phyloP scores from a whole-genome alignment of 2,797 vertebrate species.

The Myotis myotis region DNA sequence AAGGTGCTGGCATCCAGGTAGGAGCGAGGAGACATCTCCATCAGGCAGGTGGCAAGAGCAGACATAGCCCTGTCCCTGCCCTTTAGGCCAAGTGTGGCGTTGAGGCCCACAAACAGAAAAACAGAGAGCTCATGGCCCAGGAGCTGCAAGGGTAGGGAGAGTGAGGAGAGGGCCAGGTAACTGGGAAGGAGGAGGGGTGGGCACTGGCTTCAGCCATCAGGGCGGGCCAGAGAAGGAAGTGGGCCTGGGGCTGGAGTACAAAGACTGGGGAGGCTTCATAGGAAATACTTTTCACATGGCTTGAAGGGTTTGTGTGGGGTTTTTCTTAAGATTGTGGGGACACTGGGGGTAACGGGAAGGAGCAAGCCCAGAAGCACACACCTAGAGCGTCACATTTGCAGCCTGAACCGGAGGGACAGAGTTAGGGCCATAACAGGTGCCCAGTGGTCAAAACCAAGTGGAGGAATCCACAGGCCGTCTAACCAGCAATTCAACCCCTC shows the following conservation, averaged over 20 bases:
- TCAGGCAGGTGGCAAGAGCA: background rate
- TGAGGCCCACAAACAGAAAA: background rate
- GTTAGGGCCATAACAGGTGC: background rate
- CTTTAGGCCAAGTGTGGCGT: background rate
- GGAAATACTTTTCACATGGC: background rate
- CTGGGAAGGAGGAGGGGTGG: background rate
- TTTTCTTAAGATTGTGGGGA: background rate
- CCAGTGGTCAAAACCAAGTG: background rate
- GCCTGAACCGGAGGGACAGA: background rate
- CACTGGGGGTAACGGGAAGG: background rate
- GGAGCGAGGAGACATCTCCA: fast-evolving
- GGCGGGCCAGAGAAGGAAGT: background rate
- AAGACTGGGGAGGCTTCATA: background rate
- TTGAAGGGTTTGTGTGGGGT: background rate
- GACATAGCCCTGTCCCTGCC: background rate
- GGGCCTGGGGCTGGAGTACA: background rate
- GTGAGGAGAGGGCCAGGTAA: background rate
- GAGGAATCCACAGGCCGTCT: background rate
- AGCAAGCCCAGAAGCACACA: background rate
- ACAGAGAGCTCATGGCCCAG: background rate
- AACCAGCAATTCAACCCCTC: background rate
- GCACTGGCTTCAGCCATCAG: background rate
- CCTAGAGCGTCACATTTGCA: fast-evolving
- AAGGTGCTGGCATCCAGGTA: conserved; percentile 99
- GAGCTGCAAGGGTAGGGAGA: background rate